These are phyloP conservation scores for Vulpes ferrilata DNA, from an alignment of 2,113 vertebrate genomes.

Conservation along the genomic window DNA sequence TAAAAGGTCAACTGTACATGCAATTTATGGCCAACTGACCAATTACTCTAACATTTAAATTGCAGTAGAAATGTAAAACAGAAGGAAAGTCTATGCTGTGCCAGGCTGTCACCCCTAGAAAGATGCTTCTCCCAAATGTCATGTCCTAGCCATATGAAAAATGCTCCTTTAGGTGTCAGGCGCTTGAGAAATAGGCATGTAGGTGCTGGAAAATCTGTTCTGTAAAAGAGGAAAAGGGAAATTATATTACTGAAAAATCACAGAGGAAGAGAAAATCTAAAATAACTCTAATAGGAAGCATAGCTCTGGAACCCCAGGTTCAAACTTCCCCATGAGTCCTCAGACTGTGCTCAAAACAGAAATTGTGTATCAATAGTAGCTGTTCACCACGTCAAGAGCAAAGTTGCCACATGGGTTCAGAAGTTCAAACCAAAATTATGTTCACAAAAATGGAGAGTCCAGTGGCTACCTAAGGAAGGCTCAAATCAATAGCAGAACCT, in stretches of 20 bases:
- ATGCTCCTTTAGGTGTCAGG: background rate
- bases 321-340: background rate
- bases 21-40: background rate
- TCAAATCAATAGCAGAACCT: background rate
- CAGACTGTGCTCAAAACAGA: background rate
- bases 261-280: background rate
- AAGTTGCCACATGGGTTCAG: background rate
- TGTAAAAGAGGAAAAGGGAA: slow-evolving; percentile 33
- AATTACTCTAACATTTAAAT: slow-evolving; percentile 21
- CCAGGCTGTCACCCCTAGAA: background rate
- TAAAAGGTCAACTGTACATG: background rate
- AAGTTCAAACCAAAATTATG: background rate
- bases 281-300: background rate
- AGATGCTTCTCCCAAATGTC: background rate
- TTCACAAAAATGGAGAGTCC: slow-evolving; percentile 18
- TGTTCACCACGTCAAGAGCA: background rate
- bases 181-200: background rate
- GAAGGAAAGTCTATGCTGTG: background rate
- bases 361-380: background rate
- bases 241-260: background rate
- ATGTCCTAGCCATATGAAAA: background rate
- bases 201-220: background rate
- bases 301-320: background rate
- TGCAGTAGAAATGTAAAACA: slow-evolving; percentile 22
- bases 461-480: background rate